A percentile compares a stretch with the other conserved stretches of the same genome.
These are phyloP conservation scores for Anolis sagrei DNA, from an alignment of 2,113 vertebrate genomes.

Conservation along the genomic window DNA sequence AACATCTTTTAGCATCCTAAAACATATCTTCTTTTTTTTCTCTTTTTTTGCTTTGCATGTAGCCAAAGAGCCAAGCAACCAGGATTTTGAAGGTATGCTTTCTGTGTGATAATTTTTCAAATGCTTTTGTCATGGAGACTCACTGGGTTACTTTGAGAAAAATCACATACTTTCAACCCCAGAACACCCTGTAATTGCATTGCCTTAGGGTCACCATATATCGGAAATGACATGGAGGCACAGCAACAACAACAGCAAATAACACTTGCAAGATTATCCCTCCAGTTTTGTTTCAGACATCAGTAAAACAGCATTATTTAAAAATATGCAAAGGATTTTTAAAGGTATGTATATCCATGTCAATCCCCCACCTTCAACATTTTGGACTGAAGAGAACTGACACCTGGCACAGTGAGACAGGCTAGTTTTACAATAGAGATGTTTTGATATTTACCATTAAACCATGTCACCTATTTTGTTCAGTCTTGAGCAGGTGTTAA, in stretches of 20 bases:
- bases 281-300: background rate
- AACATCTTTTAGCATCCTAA: too few relatives aligned
- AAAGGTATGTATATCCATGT: constrained; percentile 9
- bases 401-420: constrained; percentile 26
- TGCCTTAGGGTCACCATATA: too few relatives aligned
- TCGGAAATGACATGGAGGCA: too few relatives aligned
- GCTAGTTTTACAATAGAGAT: constrained; percentile 52
- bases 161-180: too few relatives aligned
- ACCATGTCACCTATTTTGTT: constrained; percentile 58
- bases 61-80: too few relatives aligned
- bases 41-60: too few relatives aligned
- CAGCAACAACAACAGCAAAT: background rate
- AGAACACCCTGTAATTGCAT: too few relatives aligned
- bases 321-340: constrained; percentile 21
- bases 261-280: background rate
- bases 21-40: too few relatives aligned
- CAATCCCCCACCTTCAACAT: constrained; percentile 7
- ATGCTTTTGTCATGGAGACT: too few relatives aligned
- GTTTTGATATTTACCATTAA: constrained; percentile 65
- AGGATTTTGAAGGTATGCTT: too few relatives aligned
- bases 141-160: too few relatives aligned
- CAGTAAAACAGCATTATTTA: background rate
- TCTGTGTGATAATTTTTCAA: too few relatives aligned
- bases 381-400: background rate
- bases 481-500: constrained; percentile 69